phyloP scores from a whole-genome alignment of 2,888 invertebrate genomes.

The Bimastos eiseni region DNA sequence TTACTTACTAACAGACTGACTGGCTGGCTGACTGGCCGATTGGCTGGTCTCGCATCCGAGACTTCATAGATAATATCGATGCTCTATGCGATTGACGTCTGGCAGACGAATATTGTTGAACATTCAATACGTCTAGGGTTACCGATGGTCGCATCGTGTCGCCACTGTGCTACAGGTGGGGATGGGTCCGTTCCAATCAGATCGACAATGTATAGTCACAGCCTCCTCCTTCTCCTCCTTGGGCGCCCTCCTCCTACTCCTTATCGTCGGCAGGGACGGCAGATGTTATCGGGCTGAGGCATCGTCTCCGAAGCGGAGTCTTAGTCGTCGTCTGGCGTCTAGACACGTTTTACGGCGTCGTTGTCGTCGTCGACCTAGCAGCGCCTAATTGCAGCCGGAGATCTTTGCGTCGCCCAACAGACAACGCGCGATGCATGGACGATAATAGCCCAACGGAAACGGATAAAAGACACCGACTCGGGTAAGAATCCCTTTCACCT shows the following conservation, averaged over 20 bases:
- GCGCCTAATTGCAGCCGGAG: neutral
- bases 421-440: neutral
- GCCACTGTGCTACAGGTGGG: neutral
- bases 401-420: neutral
- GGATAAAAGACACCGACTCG: neutral
- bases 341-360: neutral
- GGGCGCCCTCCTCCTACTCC: neutral
- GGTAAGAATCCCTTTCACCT: neutral
- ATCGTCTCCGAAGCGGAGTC: neutral
- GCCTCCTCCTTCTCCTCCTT: neutral
- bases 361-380: neutral
- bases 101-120: neutral
- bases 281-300: slow-evolving; percentile 9
- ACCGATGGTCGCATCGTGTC: neutral
- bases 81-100: neutral
- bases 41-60: neutral
- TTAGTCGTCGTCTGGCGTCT: neutral
- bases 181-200: slow-evolving; percentile 13
- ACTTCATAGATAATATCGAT: neutral
- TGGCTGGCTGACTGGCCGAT: too few species aligned
- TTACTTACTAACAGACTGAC: too few species aligned
- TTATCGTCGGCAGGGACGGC: neutral
- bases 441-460: neutral
- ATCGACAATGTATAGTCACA: neutral
- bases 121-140: neutral